These are phyloP conservation scores for Encarsia formosa DNA, from an alignment of 2,888 invertebrate genomes.

Conservation along the genomic window DNA sequence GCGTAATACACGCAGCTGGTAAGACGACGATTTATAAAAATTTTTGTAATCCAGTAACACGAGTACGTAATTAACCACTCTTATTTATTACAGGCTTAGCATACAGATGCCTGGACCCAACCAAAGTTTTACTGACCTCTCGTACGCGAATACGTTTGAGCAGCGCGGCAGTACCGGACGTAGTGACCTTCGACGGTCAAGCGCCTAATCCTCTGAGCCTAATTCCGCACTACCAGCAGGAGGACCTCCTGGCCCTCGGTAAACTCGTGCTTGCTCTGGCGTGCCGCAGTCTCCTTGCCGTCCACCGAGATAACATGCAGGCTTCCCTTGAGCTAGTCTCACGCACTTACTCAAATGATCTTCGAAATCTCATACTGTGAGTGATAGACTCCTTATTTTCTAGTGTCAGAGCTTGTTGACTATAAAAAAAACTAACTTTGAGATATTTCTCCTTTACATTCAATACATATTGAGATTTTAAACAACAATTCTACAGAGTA, in stretches of 20 bases:
- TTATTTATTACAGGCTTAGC: conserved; percentile 56
- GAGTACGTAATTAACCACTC: not conserved
- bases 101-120: conserved; percentile 83
- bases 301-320: conserved; percentile 81
- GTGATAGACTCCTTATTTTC: no score
- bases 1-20: conserved; percentile 78
- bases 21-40: conserved; percentile 7
- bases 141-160: conserved; percentile 73
- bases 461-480: no score
- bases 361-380: conserved; percentile 90
- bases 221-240: conserved; percentile 78
- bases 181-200: conserved; percentile 70
- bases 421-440: no score
- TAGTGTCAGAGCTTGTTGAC: no score
- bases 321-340: conserved; percentile 85
- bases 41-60: not conserved
- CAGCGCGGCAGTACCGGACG: conserved; percentile 77
- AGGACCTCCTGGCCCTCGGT: conserved; percentile 88
- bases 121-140: conserved; percentile 81
- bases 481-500: no score
- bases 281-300: conserved; percentile 86
- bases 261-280: conserved; percentile 87
- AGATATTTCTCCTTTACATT: no score
- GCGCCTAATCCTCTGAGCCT: conserved; percentile 63
- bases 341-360: conserved; percentile 87